Conservation (phyloP, 2,797 vertebrate genomes). For the Ceyx erithaca region DNA sequence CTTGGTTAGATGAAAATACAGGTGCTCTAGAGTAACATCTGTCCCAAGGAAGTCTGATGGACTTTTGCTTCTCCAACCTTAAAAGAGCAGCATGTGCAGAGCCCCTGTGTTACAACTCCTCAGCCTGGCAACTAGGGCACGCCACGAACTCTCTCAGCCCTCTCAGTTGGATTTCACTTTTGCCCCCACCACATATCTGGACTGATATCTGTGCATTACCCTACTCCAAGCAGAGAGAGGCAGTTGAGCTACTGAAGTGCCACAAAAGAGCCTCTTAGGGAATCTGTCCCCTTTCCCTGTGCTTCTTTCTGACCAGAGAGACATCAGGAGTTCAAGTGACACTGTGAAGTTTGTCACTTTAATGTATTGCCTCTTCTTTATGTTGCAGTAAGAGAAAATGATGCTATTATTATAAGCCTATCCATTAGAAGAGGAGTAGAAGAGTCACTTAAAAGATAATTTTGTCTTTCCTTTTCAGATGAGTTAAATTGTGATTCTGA, state of each 20-base stretch:
- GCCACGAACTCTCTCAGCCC: not conserved
- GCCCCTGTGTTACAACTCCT: not conserved
- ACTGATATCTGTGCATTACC: not conserved
- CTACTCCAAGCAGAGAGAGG: not conserved
- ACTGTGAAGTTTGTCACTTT: not conserved
- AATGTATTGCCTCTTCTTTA: not conserved
- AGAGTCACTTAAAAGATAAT: not conserved
- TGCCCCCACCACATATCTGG: not conserved
- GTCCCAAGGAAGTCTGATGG: not conserved
- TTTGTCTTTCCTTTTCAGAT: not conserved
- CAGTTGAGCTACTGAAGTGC: not conserved
- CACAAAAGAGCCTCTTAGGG: not conserved
- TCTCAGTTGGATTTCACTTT: not conserved
- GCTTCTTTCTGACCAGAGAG: not conserved
- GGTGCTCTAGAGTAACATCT: not conserved
- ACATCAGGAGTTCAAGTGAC: not conserved
- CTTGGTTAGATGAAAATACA: not conserved
- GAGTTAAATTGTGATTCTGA: not conserved
- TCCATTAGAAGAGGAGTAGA: not conserved
- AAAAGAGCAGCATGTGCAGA: not conserved
- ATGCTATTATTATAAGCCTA: not conserved
- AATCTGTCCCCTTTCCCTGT: not conserved
- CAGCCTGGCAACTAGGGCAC: not conserved
- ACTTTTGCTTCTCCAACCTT: not conserved
- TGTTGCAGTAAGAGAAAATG: not conserved